A percentile compares a stretch with the other conserved stretches of the same genome.
phyloP scores from a whole-genome alignment of 2,113 vertebrate genomes.

The Mastomys natalensis region DNA sequence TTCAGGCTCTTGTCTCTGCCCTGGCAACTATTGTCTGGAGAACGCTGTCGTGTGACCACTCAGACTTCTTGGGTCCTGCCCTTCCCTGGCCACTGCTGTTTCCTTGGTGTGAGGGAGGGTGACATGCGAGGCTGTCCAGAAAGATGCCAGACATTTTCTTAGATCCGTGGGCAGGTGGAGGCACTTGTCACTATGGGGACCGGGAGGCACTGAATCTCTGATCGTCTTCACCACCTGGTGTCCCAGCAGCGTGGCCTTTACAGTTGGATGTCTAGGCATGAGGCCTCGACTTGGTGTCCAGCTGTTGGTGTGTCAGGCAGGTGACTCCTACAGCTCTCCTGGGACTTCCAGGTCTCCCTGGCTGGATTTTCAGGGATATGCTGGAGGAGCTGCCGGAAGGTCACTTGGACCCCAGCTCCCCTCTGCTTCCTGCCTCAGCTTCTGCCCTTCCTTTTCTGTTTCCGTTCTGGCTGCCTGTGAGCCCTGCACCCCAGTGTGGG shows the following conservation, averaged over 20 bases:
- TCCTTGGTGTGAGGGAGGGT: neutral
- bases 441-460: neutral
- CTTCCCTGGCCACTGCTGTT: neutral
- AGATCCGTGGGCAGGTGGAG: neutral
- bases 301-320: neutral
- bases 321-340: neutral
- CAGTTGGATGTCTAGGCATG: neutral
- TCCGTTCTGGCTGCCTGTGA: neutral
- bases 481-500: neutral
- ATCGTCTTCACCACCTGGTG: too few species aligned
- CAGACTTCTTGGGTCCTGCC: neutral
- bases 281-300: neutral
- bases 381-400: neutral
- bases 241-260: neutral
- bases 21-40: neutral
- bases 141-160: neutral
- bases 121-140: too few species aligned
- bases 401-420: neutral
- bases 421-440: neutral
- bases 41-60: neutral
- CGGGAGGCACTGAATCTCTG: fast-evolving
- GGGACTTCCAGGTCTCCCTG: neutral
- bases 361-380: neutral
- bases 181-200: neutral
- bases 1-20: neutral